These are phyloP conservation scores for Cynoglossus semilaevis DNA, from an alignment of 2,113 vertebrate species.

Conservation along the genomic window DNA sequence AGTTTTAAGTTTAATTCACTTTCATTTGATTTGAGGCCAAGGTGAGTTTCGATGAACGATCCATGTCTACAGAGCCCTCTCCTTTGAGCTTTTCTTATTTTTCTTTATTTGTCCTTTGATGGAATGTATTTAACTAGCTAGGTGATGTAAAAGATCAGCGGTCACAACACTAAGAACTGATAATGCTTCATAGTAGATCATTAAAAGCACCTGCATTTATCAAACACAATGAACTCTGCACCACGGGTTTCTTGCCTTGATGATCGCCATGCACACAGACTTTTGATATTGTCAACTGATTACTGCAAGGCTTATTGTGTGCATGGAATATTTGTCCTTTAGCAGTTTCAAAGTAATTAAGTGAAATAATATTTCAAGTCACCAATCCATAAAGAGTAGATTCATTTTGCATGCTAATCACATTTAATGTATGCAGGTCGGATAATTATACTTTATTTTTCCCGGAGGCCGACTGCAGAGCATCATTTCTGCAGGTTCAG, in stretches of 20 bases:
- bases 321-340: constrained; percentile 12
- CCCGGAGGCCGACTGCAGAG: constrained; percentile 4
- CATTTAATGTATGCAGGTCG: constrained; percentile 28
- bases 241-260: not conserved
- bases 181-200: not conserved
- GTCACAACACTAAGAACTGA: too few species aligned
- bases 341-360: constrained; percentile 38
- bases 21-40: too few species aligned
- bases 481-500: constrained; percentile 2
- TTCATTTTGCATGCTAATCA: constrained; percentile 34
- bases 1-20: too few species aligned
- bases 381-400: constrained; percentile 38
- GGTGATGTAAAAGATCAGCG: too few species aligned
- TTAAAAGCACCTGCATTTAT: constrained; percentile 3
- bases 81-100: too few species aligned
- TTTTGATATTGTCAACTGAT: constrained; percentile 11
- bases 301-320: constrained; percentile 12
- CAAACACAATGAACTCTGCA: not conserved
- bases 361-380: constrained; percentile 32
- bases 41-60: too few species aligned
- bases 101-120: too few species aligned
- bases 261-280: constrained; percentile 8
- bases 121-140: too few species aligned
- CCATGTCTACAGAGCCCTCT: too few species aligned
- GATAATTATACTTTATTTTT: constrained; percentile 28